Conservation (phyloP, 1,140 invertebrate genomes). For the Drosophila navojoa region DNA sequence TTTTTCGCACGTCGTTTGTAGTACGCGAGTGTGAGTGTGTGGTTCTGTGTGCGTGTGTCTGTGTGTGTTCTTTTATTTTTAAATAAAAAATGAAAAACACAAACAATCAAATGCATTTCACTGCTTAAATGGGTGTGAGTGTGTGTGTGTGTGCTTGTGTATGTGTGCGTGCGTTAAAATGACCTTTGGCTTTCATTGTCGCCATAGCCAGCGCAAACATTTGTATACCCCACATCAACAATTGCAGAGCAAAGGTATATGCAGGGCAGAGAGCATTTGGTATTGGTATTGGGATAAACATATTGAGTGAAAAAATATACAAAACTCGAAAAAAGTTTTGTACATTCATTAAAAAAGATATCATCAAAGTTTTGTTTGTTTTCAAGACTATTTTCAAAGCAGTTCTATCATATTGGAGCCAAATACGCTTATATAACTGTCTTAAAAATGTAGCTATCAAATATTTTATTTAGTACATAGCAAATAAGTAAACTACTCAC, state of each 20-base stretch:
- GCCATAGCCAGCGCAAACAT: conserved; percentile 21
- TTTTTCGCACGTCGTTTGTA: conserved; percentile 53
- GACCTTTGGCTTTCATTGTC: conserved; percentile 75
- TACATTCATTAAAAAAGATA: no score
- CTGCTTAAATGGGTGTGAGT: conserved; percentile 31
- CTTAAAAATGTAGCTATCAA: no score
- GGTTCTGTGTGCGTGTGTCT: no score
- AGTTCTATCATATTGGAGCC: no score
- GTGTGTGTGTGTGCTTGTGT: conserved; percentile 11
- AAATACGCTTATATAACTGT: no score
- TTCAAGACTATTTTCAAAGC: no score
- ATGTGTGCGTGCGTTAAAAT: conserved; percentile 59
- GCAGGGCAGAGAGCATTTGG: not conserved
- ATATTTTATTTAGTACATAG: no score
- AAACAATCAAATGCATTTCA: conserved; percentile 79
- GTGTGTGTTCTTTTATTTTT: conserved; percentile 10
- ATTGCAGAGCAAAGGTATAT: not conserved
- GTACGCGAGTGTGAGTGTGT: conserved; percentile 10
- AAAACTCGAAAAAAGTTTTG: no score
- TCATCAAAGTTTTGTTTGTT: no score
- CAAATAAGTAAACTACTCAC: no score
- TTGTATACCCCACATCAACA: not conserved
- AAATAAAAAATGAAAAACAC: conserved; percentile 48
- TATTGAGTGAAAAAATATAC: no score
- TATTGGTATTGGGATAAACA: no score